Evolutionary conservation across 2,113 vertebrate genomes (phyloP), one percentile per base, ranked within the genome.

Genomic region (Tapirus terrestris): DNA sequence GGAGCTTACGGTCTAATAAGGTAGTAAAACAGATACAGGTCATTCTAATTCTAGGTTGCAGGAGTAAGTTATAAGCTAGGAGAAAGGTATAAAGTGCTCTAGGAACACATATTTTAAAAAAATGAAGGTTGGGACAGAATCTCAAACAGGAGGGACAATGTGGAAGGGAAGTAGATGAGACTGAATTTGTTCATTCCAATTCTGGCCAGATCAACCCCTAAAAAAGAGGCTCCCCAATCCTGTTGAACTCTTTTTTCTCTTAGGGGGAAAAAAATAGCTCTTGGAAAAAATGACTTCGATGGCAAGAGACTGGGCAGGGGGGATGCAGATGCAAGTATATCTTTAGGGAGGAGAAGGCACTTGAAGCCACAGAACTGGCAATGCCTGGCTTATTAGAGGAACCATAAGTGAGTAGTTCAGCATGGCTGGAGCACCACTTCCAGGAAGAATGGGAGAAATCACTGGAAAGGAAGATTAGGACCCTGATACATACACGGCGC

Each of bases 341-440:
- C 77, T 92, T 94, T 61, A 45, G 65, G 76, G 8, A 83, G 85
- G 68, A 61, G 63, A 96, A 97, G 96, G 96, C 89, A 95, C 92
- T 81, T 80, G 70, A 90, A 81, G 65, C 84, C 58, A 36, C 5
- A 9, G 16, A 61, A 65, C 53, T 45, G 36, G 51, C 65, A 79
- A 51, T 8, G 53, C 36, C 51, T 75, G 76, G 91, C 67, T 67
- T 17, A 45, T 21, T 8, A 27, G 67, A 23, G 29, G 61, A 70
- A 81, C 51, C 31, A 5, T 60, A 53, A 53, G 51, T n/a, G 43
- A 36, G 43, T 60, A 48, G 43, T 48, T 75, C 60, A 18, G 75
- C 27, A 60, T 13, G 58, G 67, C 68, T 70, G 72, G 43, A 70
- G 29, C 51, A 68, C 81, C 67, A 13, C 51, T 53, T 95, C 63